Evolutionary conservation across 2,888 invertebrate species (phyloP).

Genomic region (Monoplex corrugatus): DNA sequence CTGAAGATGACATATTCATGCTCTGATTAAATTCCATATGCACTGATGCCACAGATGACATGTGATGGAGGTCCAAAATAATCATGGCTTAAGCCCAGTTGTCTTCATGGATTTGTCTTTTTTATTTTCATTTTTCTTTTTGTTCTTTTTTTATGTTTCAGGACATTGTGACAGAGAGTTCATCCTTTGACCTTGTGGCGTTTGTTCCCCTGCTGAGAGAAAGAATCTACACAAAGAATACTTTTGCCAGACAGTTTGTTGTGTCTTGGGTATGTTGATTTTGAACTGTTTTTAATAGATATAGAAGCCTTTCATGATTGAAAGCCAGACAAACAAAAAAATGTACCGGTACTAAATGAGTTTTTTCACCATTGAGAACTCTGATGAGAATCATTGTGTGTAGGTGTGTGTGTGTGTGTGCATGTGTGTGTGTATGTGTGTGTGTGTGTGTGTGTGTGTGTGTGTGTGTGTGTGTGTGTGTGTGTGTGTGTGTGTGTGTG

Average conservation of each 20-base stretch:
- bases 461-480: not conserved
- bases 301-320: not conserved
- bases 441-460: not conserved
- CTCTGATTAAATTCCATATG: not conserved
- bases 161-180: constrained; percentile 98
- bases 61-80: not conserved
- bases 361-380: not conserved
- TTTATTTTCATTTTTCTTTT: not conserved
- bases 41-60: not conserved
- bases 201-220: constrained; percentile 95
- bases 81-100: no score
- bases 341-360: not conserved
- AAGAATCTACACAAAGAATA: constrained; percentile 94
- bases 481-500: constrained; percentile 27
- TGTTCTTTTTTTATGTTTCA: constrained; percentile 81
- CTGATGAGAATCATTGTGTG: not conserved
- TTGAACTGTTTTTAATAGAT: not conserved
- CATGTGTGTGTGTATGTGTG: not conserved
- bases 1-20: not conserved
- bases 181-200: constrained; percentile 93
- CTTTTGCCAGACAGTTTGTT: constrained; percentile 95
- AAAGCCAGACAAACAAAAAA: not conserved
- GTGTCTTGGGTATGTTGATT: constrained; percentile 91
- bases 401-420: not conserved
- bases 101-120: not conserved